Conservation (phyloP, 2,113 vertebrate species). For the Gymnorhina tibicen region DNA sequence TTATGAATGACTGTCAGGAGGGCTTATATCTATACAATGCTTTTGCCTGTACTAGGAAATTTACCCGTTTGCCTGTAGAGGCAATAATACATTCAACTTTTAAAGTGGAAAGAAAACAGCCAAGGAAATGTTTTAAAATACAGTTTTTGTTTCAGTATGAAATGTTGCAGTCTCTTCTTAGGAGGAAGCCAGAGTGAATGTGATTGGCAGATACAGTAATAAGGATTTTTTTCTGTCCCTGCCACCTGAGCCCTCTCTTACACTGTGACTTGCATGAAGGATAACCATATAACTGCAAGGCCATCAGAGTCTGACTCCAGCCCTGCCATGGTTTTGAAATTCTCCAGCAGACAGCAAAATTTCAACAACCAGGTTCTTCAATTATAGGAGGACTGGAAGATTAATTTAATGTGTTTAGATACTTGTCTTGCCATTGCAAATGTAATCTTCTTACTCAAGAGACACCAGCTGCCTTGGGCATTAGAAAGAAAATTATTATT, state of each 20-base stretch:
- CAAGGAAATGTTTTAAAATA: background rate
- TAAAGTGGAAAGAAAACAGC: background rate
- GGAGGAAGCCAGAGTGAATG: background rate
- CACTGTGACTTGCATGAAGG: background rate
- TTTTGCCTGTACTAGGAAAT: background rate
- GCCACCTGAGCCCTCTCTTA: conserved; percentile 28
- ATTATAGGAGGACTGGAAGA: conserved; percentile 63
- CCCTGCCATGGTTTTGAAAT: conserved; percentile 44
- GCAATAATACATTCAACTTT: background rate
- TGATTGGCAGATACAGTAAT: background rate
- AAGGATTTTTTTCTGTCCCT: background rate
- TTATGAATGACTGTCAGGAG: background rate
- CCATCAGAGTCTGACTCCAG: background rate
- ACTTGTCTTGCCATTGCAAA: conserved; percentile 61
- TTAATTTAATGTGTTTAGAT: conserved; percentile 73
- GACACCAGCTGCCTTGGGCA: conserved; percentile 63
- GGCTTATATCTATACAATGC: background rate
- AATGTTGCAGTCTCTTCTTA: background rate
- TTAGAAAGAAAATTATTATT: conserved; percentile 58
- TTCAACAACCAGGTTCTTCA: conserved; percentile 57
- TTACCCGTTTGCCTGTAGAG: background rate
- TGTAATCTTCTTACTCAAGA: conserved; percentile 71
- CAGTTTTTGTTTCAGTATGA: background rate
- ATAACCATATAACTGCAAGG: background rate
- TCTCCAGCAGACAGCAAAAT: conserved; percentile 66